phyloP scores from a whole-genome alignment of 2,888 invertebrate species.

The Scaptomyza flava region DNA sequence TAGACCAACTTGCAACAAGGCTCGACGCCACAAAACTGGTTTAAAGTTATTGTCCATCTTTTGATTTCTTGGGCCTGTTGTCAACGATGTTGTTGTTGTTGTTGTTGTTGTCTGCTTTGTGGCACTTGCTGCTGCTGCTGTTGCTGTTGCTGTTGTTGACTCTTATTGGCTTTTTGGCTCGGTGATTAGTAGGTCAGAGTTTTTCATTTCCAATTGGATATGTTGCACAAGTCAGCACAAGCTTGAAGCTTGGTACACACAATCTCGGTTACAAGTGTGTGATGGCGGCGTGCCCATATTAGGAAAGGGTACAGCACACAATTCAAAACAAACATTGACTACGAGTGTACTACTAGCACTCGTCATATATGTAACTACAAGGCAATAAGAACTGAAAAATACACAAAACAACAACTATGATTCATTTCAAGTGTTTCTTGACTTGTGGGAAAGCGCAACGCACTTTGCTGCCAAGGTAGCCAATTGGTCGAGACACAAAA shows the following conservation, averaged over 20 bases:
- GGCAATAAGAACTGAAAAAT: slow-evolving; percentile 67
- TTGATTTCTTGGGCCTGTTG: slow-evolving; percentile 76
- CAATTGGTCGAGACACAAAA: slow-evolving; percentile 34
- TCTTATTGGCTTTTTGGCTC: slow-evolving; percentile 79
- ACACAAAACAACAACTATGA: slow-evolving; percentile 48
- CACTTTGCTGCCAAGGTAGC: slow-evolving; percentile 31
- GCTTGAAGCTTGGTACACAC: slow-evolving; percentile 37
- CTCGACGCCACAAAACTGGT: slow-evolving; percentile 70
- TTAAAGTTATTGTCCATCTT: slow-evolving; percentile 81
- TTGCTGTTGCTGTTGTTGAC: slow-evolving; percentile 56
- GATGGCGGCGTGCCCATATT: slow-evolving; percentile 65
- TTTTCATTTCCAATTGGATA: slow-evolving; percentile 80
- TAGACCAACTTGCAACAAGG: slow-evolving; percentile 64
- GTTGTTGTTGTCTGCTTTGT: slow-evolving; percentile 55
- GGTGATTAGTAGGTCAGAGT: slow-evolving; percentile 80
- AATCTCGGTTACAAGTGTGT: slow-evolving; percentile 61
- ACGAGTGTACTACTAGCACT: slow-evolving; percentile 42
- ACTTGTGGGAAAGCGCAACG: slow-evolving; percentile 65
- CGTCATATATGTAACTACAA: slow-evolving; percentile 53
- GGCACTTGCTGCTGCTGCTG: slow-evolving; percentile 52
- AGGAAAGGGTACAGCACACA: slow-evolving; percentile 73
- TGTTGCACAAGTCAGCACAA: slow-evolving; percentile 66
- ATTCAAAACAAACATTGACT: slow-evolving; percentile 58
- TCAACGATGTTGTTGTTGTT: slow-evolving; percentile 17
- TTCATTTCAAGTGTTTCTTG: slow-evolving; percentile 54